Evolutionary conservation across 2,888 invertebrate species (phyloP), one percentile per base, ranked within the genome.

Genomic region (Ernsta delagoae): DNA sequence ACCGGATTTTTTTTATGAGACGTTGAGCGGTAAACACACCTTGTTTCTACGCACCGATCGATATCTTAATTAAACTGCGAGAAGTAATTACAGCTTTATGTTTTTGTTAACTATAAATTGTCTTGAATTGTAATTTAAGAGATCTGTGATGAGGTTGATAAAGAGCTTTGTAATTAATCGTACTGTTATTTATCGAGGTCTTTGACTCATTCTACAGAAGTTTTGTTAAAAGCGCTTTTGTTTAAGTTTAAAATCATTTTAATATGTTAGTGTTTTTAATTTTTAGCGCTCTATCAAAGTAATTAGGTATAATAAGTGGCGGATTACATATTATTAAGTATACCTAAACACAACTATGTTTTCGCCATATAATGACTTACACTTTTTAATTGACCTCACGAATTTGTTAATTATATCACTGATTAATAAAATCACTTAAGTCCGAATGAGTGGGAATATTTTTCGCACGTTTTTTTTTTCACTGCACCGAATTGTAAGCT

Each of bases 401-500:
- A 41, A 41, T 41, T 16, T 8, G 5, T 59, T 39, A 7, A 4
- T 24, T 24, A 24, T 24, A 24, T 41, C 67, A 67, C 67, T 67
- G 16, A 41, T 7, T 31, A 60, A 9, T 34, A 43, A 43, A 36
- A 60, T 8, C 54, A 63, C 62, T 56, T 34, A 1, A 53, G 36
- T 39, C 36, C 36, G 36, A 39, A 39, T 39, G 1, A 45, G 4
- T 4, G 48, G 48, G 34, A 12, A 34, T 7, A 36, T 48, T 45
- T 63, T 56, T n/a, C 24, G 41, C 68, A 63, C 60, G 48, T 16
- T 72, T 66, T n/a, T n/a, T 39, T 48, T 50, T 61, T 70, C 70
- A 72, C 70, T 70, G 62, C 65, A 84, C 83, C 72, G 69, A 74
- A 75, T 78, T 57, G 74, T 72, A 60, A 77, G 68, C 69, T 72